phyloP scores from a whole-genome alignment of 2,113 vertebrate genomes.

The Trematocara variabile region DNA sequence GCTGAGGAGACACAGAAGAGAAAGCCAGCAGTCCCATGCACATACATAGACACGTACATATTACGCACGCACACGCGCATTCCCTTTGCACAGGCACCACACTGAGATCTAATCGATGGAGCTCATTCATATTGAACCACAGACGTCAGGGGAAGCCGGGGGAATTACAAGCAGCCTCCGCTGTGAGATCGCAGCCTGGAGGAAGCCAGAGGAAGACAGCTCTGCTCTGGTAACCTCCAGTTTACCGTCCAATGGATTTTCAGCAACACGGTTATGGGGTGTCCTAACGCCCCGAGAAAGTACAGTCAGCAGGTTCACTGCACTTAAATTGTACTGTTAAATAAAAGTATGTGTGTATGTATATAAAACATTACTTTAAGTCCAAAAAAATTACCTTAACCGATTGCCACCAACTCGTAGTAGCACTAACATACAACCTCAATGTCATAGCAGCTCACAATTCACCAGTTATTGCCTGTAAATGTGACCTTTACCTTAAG shows the following conservation, averaged over 20 bases:
- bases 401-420: not conserved
- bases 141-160: slow-evolving; percentile 60
- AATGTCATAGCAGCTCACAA: not conserved
- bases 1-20: slow-evolving; percentile 16
- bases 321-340: not conserved
- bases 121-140: slow-evolving; percentile 69
- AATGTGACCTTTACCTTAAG: not conserved
- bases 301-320: not conserved
- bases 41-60: not conserved
- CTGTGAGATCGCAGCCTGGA: slow-evolving; percentile 51
- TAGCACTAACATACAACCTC: not conserved
- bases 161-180: slow-evolving; percentile 65
- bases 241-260: slow-evolving; percentile 2
- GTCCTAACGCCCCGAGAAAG: not conserved
- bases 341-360: not conserved
- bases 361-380: not conserved
- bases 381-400: not conserved
- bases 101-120: slow-evolving; percentile 65
- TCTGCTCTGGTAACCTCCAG: slow-evolving; percentile 2
- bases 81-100: slow-evolving; percentile 21
- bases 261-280: not conserved
- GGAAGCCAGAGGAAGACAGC: slow-evolving; percentile 35
- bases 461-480: not conserved
- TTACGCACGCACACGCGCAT: not conserved
- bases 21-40: slow-evolving; percentile 15